Percentiles rank a stretch among this genome's conserved stretches.
phyloP scores from a whole-genome alignment of 2,797 vertebrate species.

The Anabas testudineus region DNA sequence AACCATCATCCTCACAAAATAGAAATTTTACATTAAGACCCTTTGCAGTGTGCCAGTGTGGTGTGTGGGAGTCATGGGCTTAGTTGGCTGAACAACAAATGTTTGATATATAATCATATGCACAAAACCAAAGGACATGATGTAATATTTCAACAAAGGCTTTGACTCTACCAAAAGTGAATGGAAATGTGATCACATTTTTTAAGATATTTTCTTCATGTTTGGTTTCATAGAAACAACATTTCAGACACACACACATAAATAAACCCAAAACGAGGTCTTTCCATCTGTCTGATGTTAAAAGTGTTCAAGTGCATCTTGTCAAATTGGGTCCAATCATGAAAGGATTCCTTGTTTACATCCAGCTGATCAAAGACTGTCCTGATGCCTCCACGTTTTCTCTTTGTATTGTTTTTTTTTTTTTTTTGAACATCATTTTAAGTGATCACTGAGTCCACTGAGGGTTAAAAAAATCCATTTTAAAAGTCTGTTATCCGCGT shows the following conservation, averaged over 20 bases:
- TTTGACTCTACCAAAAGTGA: background rate
- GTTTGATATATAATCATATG: background rate
- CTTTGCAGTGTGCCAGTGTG: background rate
- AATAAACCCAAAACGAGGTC: background rate
- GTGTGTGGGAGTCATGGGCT: constrained; percentile 7
- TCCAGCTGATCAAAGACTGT: constrained; percentile 5
- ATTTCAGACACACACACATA: background rate
- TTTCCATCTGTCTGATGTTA: constrained; percentile 12
- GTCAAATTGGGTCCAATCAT: constrained; percentile 9
- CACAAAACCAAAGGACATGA: background rate
- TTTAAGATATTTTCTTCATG: no score
- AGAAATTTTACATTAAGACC: background rate
- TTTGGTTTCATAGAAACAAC: background rate
- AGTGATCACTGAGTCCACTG: no score
- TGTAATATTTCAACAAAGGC: background rate
- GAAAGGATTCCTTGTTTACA: constrained; percentile 26
- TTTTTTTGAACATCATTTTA: background rate
- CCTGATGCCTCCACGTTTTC: background rate
- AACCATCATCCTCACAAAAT: no score
- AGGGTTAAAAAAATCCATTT: background rate
- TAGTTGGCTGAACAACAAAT: background rate
- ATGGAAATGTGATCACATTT: background rate
- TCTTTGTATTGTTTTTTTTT: constrained; percentile 9
- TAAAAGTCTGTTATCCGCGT: background rate
- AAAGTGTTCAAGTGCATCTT: constrained; percentile 6